Conservation (phyloP, 2,797 vertebrate species). For the Cryptoblepharus egeriae region DNA sequence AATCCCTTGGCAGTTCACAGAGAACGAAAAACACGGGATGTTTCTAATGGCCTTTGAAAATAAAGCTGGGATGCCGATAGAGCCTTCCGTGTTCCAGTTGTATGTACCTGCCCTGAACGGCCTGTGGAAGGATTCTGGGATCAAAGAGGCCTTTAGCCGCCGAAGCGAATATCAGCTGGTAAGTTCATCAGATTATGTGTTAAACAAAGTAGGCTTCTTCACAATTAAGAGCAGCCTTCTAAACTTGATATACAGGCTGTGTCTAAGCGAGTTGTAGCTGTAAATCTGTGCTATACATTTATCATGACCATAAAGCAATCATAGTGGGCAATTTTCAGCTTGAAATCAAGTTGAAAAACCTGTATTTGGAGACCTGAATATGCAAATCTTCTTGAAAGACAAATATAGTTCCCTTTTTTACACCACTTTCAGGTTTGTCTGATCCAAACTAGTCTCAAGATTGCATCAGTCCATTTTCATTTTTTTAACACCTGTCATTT, state of each 20-base stretch:
- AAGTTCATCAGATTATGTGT: constrained; percentile 63
- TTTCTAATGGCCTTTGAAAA: constrained; percentile 97
- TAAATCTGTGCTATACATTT: constrained; percentile 37
- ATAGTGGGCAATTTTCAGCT: constrained; percentile 36
- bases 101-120: constrained; percentile 88
- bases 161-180: constrained; percentile 97
- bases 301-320: constrained; percentile 7
- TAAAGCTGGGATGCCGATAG: constrained; percentile 87
- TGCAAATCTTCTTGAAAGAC: background rate
- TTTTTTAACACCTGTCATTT: background rate
- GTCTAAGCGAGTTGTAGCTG: background rate
- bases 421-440: too few species aligned
- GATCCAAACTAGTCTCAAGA: background rate
- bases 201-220: background rate
- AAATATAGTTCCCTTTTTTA: background rate
- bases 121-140: constrained; percentile 89
- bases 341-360: constrained; percentile 46
- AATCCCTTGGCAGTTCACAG: constrained; percentile 91
- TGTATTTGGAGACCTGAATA: constrained; percentile 26
- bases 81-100: constrained; percentile 92
- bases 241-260: background rate
- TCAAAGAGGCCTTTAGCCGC: constrained; percentile 89
- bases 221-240: constrained; percentile 11
- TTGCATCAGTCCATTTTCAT: background rate
- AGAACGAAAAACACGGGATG: constrained; percentile 97